Base-by-base conservation (phyloP, 1,140 invertebrate genomes). In the Muscidifurax raptorellus region DNA sequence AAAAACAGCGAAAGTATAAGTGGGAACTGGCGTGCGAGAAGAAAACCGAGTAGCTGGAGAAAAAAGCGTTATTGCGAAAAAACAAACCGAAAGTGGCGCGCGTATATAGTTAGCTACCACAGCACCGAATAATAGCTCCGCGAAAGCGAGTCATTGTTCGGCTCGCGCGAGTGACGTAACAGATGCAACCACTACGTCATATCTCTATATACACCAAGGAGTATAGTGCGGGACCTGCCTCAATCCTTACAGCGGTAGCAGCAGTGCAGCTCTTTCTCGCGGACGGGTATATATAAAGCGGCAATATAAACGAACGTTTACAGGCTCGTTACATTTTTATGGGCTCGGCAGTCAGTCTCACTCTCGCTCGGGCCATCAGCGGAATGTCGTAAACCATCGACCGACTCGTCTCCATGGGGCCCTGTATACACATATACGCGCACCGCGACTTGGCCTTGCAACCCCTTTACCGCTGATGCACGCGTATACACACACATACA, bases 301-400 rank as follows among this genome's bases (percentile, higher is more conserved):
- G 90, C 92, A 90, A 92, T 93, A 93, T 92, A 93, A 93, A 91
- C 90, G 92, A 93, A 91, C 92, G 92, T 93, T 93, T 93, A 93
- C 92, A 92, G 90, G 92, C 92, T 93, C 92, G 92, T 93, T 93
- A 93, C 92, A 93, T 93, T 93, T 93, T 93, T 93, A 93, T 93
- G 92, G 89, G 90, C 91, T 92, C 91, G 91, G 91, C 90, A n/a
- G 91, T 86, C 91, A 89, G 90, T 25, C 32, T 12, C 25, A 22
- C 28, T 3, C 59, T 64, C 44, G 9, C 30, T 36, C 64, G 30
- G 89, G 86, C 91, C 91, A 92, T 92, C 91, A 92, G 90, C 91
- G 88, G 88, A 91, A 91, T 90, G 91, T 92, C 92, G 91, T 93
- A 93, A 93, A 92, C 89, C 92, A 92, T 93, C 91, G 90, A 87